These are phyloP conservation scores for Eupsilia transversa DNA, from an alignment of 2,888 invertebrate species.

Conservation along the genomic window DNA sequence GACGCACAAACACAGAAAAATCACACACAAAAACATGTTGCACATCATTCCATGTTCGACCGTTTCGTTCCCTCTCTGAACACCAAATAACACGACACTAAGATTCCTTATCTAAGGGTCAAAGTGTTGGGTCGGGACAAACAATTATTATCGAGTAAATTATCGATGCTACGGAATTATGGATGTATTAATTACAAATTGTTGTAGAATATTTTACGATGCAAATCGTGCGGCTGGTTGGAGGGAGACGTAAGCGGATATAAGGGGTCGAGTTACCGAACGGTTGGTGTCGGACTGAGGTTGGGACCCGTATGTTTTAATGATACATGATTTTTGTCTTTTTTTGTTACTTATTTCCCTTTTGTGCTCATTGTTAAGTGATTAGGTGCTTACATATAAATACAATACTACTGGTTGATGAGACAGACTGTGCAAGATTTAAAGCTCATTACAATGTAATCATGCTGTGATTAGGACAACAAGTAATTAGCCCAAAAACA, in stretches of 20 bases:
- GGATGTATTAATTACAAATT: constrained; percentile 75
- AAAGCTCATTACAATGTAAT: constrained; percentile 10
- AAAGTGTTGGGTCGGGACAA: constrained; percentile 82
- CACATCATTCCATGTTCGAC: constrained; percentile 78
- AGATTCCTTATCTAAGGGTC: constrained; percentile 77
- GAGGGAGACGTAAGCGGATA: constrained; percentile 64
- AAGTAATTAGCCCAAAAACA: constrained; percentile 4
- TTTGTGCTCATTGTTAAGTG: neutral
- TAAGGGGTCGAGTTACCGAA: constrained; percentile 57
- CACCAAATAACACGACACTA: constrained; percentile 78
- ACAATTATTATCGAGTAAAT: constrained; percentile 82
- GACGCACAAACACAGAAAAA: constrained; percentile 84
- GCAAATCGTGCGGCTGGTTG: constrained; percentile 60
- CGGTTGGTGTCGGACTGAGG: constrained; percentile 41
- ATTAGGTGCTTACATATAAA: constrained; percentile 12
- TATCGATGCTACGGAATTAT: constrained; percentile 78
- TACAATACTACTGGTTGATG: neutral
- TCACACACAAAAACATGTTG: constrained; percentile 85
- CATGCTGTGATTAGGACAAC: constrained; percentile 8
- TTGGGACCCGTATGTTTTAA: constrained; percentile 62
- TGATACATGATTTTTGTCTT: constrained; percentile 34
- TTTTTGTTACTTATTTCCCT: neutral
- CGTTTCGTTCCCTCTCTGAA: constrained; percentile 75
- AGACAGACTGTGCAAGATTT: neutral
- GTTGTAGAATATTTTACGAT: constrained; percentile 75